phyloP scores from a whole-genome alignment of 2,113 vertebrate genomes.

The Motacilla alba region DNA sequence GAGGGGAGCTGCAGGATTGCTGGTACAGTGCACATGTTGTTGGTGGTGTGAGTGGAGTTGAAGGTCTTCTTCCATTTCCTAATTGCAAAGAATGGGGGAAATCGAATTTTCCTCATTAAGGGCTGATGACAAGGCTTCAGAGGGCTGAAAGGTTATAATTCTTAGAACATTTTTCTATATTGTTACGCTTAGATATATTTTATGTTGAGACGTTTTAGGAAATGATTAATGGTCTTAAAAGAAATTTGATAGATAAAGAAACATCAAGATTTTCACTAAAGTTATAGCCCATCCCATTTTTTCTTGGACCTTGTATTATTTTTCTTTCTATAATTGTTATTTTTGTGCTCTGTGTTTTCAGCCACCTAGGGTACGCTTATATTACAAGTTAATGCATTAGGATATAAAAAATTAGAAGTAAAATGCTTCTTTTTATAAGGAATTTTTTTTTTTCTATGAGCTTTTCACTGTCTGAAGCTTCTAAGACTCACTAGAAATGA shows the following conservation, averaged over 20 bases:
- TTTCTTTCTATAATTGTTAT: background rate
- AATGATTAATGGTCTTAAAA: background rate
- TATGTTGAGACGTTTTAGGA: background rate
- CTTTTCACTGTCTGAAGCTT: background rate
- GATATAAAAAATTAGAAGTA: background rate
- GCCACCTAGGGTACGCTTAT: background rate
- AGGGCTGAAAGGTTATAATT: background rate
- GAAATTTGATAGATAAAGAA: background rate
- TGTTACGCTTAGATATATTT: background rate
- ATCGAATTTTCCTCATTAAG: background rate
- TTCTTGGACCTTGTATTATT: background rate
- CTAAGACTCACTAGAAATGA: background rate
- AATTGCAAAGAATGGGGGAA: background rate
- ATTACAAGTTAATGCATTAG: background rate
- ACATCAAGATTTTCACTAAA: background rate
- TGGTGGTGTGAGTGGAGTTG: background rate
- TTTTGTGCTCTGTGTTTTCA: background rate
- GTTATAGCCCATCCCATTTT: background rate
- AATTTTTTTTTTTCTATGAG: background rate
- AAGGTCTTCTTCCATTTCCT: background rate
- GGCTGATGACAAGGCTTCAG: background rate
- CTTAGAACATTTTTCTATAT: background rate
- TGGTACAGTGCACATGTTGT: background rate
- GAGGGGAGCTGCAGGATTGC: background rate
- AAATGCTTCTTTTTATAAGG: background rate